Evolutionary conservation across 2,888 invertebrate genomes (phyloP).

Genomic region (Tryphoninae sp.): DNA sequence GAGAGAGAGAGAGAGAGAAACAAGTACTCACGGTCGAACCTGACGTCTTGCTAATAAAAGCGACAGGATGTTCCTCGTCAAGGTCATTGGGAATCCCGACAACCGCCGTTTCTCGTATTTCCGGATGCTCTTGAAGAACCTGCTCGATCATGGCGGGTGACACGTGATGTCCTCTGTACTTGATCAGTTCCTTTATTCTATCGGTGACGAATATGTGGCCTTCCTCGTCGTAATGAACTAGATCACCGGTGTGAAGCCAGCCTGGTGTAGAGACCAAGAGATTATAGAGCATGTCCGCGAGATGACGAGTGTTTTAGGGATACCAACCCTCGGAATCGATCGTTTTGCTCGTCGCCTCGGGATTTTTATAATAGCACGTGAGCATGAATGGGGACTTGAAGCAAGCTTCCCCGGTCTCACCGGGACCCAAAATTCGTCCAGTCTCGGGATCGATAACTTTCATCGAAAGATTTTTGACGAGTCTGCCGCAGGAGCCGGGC

Average conservation of each 20-base stretch:
- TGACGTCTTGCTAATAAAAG: slow-evolving; percentile 69
- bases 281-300: background rate
- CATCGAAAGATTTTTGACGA: slow-evolving; percentile 62
- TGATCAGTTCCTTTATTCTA: slow-evolving; percentile 76
- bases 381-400: slow-evolving; percentile 66
- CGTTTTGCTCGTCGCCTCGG: slow-evolving; percentile 63
- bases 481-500: slow-evolving; percentile 71
- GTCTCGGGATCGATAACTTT: slow-evolving; percentile 70
- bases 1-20: too few relatives aligned
- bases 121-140: slow-evolving; percentile 70
- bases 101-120: slow-evolving; percentile 75
- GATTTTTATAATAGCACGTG: slow-evolving; percentile 67
- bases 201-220: slow-evolving; percentile 75
- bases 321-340: slow-evolving; percentile 68
- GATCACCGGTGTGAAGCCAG: slow-evolving; percentile 77
- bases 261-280: slow-evolving; percentile 52
- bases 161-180: slow-evolving; percentile 75
- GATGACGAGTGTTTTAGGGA: background rate
- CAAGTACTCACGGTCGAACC: slow-evolving; percentile 44
- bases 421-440: slow-evolving; percentile 67
- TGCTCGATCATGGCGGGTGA: slow-evolving; percentile 75
- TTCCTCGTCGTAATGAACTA: slow-evolving; percentile 73
- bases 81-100: slow-evolving; percentile 70
- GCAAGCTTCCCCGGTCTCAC: slow-evolving; percentile 69
- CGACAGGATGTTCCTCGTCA: slow-evolving; percentile 75